These are phyloP conservation scores for Semnornis frantzii DNA, from an alignment of 2,113 vertebrate genomes.

Conservation along the genomic window DNA sequence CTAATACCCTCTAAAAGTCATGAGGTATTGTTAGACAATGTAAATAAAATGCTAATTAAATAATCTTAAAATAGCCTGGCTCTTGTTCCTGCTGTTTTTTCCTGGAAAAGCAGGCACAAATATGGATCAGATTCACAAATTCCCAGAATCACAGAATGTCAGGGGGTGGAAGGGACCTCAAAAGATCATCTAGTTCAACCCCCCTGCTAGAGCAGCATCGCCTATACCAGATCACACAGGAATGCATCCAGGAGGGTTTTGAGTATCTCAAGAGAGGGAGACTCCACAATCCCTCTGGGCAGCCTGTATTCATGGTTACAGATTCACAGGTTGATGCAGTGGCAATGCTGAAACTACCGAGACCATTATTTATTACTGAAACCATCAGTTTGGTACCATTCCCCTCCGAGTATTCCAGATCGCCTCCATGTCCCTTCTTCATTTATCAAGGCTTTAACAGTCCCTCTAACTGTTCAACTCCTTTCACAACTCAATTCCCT, in stretches of 20 bases:
- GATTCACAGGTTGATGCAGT: neutral
- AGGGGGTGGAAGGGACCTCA: too few relatives aligned
- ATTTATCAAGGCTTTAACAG: neutral
- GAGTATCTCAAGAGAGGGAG: too few relatives aligned
- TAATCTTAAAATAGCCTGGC: neutral
- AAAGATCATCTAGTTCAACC: too few relatives aligned
- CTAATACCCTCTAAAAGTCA: neutral
- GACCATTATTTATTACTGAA: neutral
- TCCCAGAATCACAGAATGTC: neutral
- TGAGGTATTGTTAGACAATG: neutral
- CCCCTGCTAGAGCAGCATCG: too few relatives aligned
- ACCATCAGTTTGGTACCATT: neutral
- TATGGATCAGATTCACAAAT: neutral
- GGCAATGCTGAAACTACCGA: neutral
- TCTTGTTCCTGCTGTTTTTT: neutral
- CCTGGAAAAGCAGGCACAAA: neutral
- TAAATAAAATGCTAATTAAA: neutral
- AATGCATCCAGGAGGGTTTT: too few relatives aligned
- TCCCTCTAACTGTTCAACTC: neutral
- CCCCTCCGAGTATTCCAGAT: neutral
- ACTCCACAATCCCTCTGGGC: too few relatives aligned
- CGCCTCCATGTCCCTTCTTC: neutral
- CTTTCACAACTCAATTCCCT: neutral
- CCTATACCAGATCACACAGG: too few relatives aligned
- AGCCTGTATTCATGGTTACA: neutral